phyloP scores from a whole-genome alignment of 2,113 vertebrate species.

The Colossoma macropomum region DNA sequence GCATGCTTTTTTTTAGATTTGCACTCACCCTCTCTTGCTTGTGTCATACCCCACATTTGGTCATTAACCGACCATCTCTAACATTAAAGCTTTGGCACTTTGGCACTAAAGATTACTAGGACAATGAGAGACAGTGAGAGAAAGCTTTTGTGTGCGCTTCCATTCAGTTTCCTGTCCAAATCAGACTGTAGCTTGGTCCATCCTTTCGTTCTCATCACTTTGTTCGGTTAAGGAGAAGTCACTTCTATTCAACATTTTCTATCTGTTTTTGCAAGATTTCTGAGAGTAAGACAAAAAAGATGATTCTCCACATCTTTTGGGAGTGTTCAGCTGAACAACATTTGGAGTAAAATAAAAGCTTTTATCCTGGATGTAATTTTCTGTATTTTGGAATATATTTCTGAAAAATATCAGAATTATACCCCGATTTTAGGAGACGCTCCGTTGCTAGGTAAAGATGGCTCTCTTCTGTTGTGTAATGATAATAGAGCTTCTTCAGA shows the following conservation, averaged over 20 bases:
- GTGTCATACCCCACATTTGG: slow-evolving; percentile 70
- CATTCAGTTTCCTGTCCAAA: slow-evolving; percentile 31
- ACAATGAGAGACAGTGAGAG: slow-evolving; percentile 1
- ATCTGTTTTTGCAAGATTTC: not conserved
- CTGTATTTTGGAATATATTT: not conserved
- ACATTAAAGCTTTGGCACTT: slow-evolving; percentile 64
- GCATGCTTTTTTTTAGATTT: slow-evolving; percentile 78
- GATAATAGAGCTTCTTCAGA: slow-evolving; percentile 21
- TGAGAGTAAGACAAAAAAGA: not conserved
- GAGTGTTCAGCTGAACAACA: slow-evolving; percentile 8
- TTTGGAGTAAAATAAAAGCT: not conserved
- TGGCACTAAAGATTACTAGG: slow-evolving; percentile 38
- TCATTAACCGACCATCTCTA: slow-evolving; percentile 67
- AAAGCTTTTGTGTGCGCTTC: slow-evolving; percentile 35
- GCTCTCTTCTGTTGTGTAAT: slow-evolving; percentile 18
- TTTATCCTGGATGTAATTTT: not conserved
- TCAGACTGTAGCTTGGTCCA: slow-evolving; percentile 2
- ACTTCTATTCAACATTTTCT: not conserved
- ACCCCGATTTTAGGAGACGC: not conserved
- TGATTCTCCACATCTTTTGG: not conserved
- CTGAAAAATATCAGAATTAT: not conserved
- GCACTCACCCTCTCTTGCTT: slow-evolving; percentile 75
- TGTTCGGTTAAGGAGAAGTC: not conserved
- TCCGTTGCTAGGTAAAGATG: slow-evolving; percentile 5
- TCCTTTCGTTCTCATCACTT: slow-evolving; percentile 14